A percentile compares a stretch with the other conserved stretches of the same genome.
These are phyloP conservation scores for Fundulus diaphanus DNA, from an alignment of 2,797 vertebrate species.

Conservation along the genomic window DNA sequence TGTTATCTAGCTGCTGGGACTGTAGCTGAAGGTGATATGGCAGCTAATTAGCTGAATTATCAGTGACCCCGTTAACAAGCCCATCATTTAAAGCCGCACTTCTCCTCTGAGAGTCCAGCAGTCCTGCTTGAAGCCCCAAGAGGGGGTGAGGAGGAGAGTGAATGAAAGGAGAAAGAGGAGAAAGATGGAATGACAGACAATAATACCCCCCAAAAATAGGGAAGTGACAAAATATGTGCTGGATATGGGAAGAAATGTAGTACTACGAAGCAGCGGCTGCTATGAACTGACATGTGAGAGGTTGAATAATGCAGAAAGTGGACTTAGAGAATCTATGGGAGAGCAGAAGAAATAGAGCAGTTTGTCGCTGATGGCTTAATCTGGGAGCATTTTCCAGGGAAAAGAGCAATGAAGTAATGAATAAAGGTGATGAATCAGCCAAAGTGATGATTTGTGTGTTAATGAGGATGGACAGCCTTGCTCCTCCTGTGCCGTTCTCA, in stretches of 20 bases:
- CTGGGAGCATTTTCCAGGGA: constrained; percentile 56
- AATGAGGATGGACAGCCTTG: constrained; percentile 72
- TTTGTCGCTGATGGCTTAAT: constrained; percentile 68
- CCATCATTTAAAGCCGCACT: constrained; percentile 72
- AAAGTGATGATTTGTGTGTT: constrained; percentile 71
- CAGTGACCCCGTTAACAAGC: constrained; percentile 79
- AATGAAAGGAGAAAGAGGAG: constrained; percentile 5
- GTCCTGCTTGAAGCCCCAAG: constrained; percentile 45
- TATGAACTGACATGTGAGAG: constrained; percentile 48
- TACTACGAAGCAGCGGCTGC: constrained; percentile 23
- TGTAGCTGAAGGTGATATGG: constrained; percentile 75
- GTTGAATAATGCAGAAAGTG: constrained; percentile 25
- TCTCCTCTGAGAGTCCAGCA: constrained; percentile 68
- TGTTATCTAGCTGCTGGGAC: constrained; percentile 64
- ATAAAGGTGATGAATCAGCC: constrained; percentile 50
- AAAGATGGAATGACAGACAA: constrained; percentile 29
- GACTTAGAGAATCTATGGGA: constrained; percentile 26
- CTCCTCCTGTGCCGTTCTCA: constrained; percentile 72
- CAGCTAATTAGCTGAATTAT: constrained; percentile 80
- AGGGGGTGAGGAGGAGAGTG: constrained; percentile 17
- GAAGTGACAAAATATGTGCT: constrained; percentile 19
- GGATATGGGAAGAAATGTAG: constrained; percentile 20
- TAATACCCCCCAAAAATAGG: constrained; percentile 22
- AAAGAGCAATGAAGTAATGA: constrained; percentile 43
- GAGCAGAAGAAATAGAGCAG: constrained; percentile 49